phyloP scores from a whole-genome alignment of 2,888 invertebrate species.

The Tenthredo distinguenda region DNA sequence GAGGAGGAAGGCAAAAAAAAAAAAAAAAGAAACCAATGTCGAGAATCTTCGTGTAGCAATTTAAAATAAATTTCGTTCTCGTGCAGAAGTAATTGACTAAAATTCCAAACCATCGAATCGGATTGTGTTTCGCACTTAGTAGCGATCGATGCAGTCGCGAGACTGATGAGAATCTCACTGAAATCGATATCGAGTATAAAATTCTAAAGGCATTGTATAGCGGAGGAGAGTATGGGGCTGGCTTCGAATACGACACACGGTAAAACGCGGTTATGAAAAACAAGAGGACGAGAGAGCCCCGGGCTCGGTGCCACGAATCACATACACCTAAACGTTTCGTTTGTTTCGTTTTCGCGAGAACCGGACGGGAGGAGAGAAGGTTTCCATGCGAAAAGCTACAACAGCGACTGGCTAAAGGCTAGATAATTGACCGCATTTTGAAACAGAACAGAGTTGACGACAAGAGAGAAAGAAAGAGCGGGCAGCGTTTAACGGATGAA shows the following conservation, averaged over 20 bases:
- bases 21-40: background rate
- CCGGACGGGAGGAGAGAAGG: background rate
- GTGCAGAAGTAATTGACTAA: conserved; percentile 17
- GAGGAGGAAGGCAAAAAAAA: background rate
- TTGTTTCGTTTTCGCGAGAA: background rate
- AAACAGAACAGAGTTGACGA: background rate
- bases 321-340: background rate
- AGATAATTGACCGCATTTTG: conserved; percentile 36
- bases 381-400: conserved; percentile 17
- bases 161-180: background rate
- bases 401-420: conserved; percentile 23
- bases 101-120: conserved; percentile 17
- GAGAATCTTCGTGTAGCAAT: background rate
- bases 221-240: background rate
- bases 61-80: background rate
- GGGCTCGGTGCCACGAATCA: conserved; percentile 30
- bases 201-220: background rate
- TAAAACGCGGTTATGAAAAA: background rate
- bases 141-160: background rate
- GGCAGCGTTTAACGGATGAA: background rate
- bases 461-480: background rate
- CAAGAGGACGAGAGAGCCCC: background rate
- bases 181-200: background rate
- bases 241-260: background rate
- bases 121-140: background rate